A percentile compares a stretch with the other conserved stretches of the same genome.
Evolutionary conservation across 2,113 vertebrate species (phyloP).

Genomic region (Oophaga pumilio): DNA sequence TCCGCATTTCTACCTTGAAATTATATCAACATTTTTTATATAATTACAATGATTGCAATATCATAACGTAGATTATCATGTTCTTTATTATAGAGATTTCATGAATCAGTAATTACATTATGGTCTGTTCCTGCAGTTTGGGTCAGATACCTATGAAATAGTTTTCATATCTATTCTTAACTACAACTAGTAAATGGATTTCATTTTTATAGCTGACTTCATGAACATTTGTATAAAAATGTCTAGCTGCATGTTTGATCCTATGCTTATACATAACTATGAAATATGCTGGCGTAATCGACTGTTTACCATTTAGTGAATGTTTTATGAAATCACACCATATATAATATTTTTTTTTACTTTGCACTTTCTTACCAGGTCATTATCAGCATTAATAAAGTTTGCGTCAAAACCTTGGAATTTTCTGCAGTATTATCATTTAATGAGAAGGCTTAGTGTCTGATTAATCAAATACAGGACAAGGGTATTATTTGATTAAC

Average conservation of each 20-base stretch:
- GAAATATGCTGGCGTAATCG: not conserved
- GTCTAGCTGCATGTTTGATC: not conserved
- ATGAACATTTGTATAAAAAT: not conserved
- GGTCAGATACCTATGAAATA: not conserved
- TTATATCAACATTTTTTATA: conserved; percentile 17
- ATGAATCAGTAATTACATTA: not conserved
- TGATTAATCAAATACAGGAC: conserved; percentile 23
- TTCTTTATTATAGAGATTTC: not conserved
- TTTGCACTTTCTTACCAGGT: not conserved
- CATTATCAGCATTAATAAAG: not conserved
- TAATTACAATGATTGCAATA: conserved; percentile 12
- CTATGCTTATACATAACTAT: not conserved
- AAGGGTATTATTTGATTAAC: conserved; percentile 43
- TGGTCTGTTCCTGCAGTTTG: not conserved
- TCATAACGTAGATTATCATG: not conserved
- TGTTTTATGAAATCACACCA: not conserved
- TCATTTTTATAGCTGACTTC: not conserved
- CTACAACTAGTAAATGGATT: not conserved
- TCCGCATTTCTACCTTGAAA: conserved; percentile 14
- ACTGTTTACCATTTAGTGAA: not conserved
- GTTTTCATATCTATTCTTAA: not conserved
- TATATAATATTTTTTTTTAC: not conserved
- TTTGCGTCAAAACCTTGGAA: not conserved
- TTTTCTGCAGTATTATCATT: conserved; percentile 27
- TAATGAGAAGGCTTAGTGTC: conserved; percentile 24